These are phyloP conservation scores for Sceloporus undulatus DNA, from an alignment of 2,113 vertebrate genomes.

Conservation along the genomic window DNA sequence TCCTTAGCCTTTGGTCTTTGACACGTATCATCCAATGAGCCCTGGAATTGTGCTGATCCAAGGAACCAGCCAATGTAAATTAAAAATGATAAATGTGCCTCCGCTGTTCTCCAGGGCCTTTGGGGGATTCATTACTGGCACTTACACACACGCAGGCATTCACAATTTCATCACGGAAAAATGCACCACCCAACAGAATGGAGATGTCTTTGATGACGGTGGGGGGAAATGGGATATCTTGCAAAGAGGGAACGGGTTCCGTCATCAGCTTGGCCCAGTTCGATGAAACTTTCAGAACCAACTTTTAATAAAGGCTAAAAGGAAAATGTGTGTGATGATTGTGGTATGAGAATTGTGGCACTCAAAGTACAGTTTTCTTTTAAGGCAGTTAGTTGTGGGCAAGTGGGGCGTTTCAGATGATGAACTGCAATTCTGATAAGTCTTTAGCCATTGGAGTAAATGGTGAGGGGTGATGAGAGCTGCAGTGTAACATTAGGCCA, in stretches of 20 bases:
- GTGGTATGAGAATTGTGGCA: no score
- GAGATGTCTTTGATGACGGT: neutral
- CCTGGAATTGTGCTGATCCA: constrained; percentile 65
- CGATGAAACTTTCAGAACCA: neutral
- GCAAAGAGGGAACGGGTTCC: neutral
- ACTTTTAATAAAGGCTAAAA: neutral
- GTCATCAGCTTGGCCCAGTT: neutral
- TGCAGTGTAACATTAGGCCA: no score
- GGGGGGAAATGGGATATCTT: neutral
- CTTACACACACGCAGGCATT: neutral
- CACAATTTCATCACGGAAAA: neutral
- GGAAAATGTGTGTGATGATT: no score
- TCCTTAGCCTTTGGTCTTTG: constrained; percentile 19
- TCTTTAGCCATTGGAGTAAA: no score
- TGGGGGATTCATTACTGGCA: neutral
- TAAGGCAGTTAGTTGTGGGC: no score
- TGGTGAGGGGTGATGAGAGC: no score
- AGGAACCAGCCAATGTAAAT: constrained; percentile 59
- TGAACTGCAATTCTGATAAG: no score
- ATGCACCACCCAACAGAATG: neutral
- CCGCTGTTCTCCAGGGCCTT: constrained; percentile 32
- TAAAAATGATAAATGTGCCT: constrained; percentile 54
- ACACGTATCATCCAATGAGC: constrained; percentile 53
- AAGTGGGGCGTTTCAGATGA: no score
- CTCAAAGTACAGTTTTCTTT: no score